Base-by-base conservation (phyloP, 2,797 vertebrate genomes). In the Pogoniulus pusillus region DNA sequence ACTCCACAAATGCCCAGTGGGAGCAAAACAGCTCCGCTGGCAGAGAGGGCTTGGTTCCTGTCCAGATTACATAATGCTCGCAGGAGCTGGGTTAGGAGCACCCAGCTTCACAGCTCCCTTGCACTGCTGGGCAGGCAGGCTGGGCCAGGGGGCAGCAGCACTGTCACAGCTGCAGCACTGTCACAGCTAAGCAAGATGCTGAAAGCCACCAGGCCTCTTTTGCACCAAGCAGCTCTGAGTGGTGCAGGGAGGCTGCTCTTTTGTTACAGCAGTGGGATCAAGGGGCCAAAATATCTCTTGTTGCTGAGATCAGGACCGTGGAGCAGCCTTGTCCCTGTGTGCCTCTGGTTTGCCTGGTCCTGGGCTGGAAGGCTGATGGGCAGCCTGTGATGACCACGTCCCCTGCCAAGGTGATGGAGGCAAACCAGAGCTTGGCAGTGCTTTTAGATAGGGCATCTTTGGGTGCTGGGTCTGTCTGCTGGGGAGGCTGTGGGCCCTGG, bases 1-100 rank as follows among this genome's bases (percentile, higher is more conserved):
- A 27, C 73, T 90, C 65, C 66, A 54, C 73, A 87, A 94, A 73
- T 45, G 92, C 27, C 35, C 57, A 63, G n/a, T 1, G 2, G 78
- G 89, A 94, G 90, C 55, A 83, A 66, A 95, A 85, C 2, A 35
- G 27, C 72, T 63, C 35, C 15, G 62, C 68, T 91, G 87, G 74
- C 85, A 86, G 79, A 80, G 71, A 91, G 88, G 83, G 69, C 69
- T 95, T 91, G 90, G 87, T 78, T 54, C 83, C 16, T 68, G 82
- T 93, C 91, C 93, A 91, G 90, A 81, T 93, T 94, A 83, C 76
- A 68, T 90, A 82, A 93, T 93, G 73, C 64, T 81, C 91, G 63
- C 66, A 81, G 41, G 91, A 91, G 63, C 78, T 57, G 75, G 45
- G 55, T 77, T 75, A 30, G 77, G 23, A 49, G 84, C 65, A 87